Evolutionary conservation across 1,140 invertebrate genomes (phyloP).

Genomic region (Andricus grossulariae): DNA sequence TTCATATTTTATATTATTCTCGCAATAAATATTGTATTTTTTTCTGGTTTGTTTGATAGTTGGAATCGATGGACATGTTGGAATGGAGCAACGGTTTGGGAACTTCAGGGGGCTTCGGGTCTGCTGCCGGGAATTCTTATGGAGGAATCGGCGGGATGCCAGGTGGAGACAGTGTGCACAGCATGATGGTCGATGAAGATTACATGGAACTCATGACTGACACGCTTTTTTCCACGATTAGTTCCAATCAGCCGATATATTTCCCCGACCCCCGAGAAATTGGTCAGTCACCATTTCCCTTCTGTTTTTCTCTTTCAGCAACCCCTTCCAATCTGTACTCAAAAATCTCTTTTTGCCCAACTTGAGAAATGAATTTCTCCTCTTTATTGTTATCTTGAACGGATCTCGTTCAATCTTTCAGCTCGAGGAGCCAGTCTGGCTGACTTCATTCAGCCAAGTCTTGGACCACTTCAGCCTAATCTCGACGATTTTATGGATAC

Average conservation of each 20-base stretch:
- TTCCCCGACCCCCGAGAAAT: conserved; percentile 98
- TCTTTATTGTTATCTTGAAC: background rate
- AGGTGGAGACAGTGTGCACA: conserved; percentile 80
- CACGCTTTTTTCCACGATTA: conserved; percentile 91
- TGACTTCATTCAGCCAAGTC: conserved; percentile 98
- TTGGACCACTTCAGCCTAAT: conserved; percentile 96
- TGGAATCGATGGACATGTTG: conserved; percentile 87
- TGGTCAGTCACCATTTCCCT: conserved; percentile 78
- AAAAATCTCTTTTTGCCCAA: too few species aligned
- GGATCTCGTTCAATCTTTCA: conserved; percentile 64
- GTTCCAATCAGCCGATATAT: conserved; percentile 92
- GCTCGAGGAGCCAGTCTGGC: conserved; percentile 84
- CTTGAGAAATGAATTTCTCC: background rate
- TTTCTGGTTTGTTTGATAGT: conserved; percentile 72
- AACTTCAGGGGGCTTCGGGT: conserved; percentile 57
- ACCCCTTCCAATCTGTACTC: too few species aligned
- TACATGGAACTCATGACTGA: conserved; percentile 94
- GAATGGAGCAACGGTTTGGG: conserved; percentile 79
- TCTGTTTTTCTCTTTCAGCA: conserved; percentile 13
- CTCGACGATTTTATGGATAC: conserved; percentile 97
- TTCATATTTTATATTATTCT: background rate
- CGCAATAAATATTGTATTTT: conserved; percentile 48
- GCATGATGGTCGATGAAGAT: conserved; percentile 90
- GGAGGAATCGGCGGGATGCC: conserved; percentile 72
- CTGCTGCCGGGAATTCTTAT: conserved; percentile 56